Base-by-base conservation (phyloP, 1,140 invertebrate genomes). In the Cydia strobilella region DNA sequence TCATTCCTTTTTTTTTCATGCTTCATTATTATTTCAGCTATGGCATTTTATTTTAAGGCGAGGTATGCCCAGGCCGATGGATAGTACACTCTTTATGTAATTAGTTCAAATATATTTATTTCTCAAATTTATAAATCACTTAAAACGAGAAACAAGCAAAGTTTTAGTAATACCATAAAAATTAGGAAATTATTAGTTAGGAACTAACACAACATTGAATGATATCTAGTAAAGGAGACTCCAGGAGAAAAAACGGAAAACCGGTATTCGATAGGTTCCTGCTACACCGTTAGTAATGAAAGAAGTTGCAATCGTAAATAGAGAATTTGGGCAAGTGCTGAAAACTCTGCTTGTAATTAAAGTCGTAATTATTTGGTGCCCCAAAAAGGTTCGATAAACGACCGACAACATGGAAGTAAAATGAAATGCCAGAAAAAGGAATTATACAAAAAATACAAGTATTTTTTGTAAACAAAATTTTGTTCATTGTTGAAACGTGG, bases 301-400 rank as follows among this genome's bases (percentile, higher is more conserved):
- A 59, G 20, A 59, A 59, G 20, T 59, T 59, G 20, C 15, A 10
- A 23, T 23, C 54, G 54, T 59, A 59, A 59, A 59, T 59, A 59
- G 18, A 59, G 54, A 59, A 23, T 59, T 23, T 6, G 20, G 20
- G 20, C 2, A 23, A 59, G 23, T 23, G 18, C 18, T 23, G 10
- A 59, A 59, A 59, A 59, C 15, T n/a, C 15, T 59, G 18, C 54
- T 9, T 59, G 54, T 59, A 59, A 59, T 59, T 59, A 59, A 20
- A 59, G 54, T 59, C 18, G 20, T 59, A 59, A 59, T 59, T 59
- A 54, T 54, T 59, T 20, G 51, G 51, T 20, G 6, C 18, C 51
- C 18, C 18, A 3, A n/a, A 59, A 59, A 59, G 54, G 54, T 20
- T 23, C 18, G 54, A 59, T 59, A 23, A 59, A 59, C 54, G 54